These are phyloP conservation scores for Telmatherina bonti DNA, from an alignment of 2,797 vertebrate species.

Conservation along the genomic window DNA sequence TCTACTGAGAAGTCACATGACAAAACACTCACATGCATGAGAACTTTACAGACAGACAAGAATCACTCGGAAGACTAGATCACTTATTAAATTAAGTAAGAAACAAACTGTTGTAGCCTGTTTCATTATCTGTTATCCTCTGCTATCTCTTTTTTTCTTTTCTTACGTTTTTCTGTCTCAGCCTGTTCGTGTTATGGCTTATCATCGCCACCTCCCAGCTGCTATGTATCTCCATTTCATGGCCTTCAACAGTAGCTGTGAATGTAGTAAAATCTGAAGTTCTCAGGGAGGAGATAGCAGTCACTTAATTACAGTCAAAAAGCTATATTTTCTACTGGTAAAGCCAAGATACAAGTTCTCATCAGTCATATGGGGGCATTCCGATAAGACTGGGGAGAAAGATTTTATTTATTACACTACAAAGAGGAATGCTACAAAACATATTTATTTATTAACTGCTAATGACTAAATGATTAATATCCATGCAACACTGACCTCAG, in stretches of 20 bases:
- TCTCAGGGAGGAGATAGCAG: background rate
- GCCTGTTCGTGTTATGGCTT: slow-evolving; percentile 1
- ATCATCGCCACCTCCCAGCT: background rate
- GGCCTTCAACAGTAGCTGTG: background rate
- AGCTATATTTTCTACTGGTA: background rate
- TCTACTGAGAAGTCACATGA: background rate
- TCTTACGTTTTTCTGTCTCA: background rate
- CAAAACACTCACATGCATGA: background rate
- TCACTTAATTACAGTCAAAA: background rate
- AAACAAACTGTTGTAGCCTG: background rate
- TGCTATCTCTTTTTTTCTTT: background rate
- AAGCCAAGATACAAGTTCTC: background rate
- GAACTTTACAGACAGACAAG: background rate
- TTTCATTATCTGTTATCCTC: background rate
- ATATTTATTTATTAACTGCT: background rate
- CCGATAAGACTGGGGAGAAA: background rate
- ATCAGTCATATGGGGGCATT: background rate
- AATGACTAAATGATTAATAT: background rate
- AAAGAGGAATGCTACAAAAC: background rate
- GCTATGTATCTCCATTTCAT: background rate
- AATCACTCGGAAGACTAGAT: background rate
- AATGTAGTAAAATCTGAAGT: background rate
- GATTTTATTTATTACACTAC: background rate
- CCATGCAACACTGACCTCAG: background rate
- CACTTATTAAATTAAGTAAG: background rate